phyloP scores from a whole-genome alignment of 2,797 vertebrate species.

The Coracias cyanogaster region DNA sequence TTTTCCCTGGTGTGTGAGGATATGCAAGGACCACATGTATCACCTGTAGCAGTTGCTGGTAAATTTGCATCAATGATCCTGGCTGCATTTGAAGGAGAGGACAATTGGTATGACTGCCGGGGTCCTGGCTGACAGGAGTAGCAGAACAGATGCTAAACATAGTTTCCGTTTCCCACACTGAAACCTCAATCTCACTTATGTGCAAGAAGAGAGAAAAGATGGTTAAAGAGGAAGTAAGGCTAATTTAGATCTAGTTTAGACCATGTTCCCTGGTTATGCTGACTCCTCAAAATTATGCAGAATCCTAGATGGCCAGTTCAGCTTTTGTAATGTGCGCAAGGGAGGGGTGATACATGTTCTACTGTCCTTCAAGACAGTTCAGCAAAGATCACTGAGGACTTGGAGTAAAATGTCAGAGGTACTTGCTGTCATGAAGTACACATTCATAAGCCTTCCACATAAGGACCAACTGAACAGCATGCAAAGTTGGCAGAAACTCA shows the following conservation, averaged over 20 bases:
- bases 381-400: background rate
- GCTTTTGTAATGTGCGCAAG: background rate
- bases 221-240: background rate
- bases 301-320: background rate
- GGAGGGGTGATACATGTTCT: background rate
- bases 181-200: background rate
- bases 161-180: background rate
- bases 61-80: background rate
- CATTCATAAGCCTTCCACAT: background rate
- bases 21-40: background rate
- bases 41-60: background rate
- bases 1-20: background rate
- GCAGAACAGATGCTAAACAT: background rate
- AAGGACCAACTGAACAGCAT: background rate
- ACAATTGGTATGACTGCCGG: background rate
- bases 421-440: rapidly evolving
- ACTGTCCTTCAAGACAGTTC: background rate
- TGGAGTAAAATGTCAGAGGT: background rate
- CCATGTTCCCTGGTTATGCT: background rate
- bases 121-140: background rate
- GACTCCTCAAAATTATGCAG: background rate
- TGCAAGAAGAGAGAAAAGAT: background rate
- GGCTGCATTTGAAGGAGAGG: background rate
- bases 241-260: background rate
- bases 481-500: conserved; percentile 15